Conservation (phyloP, 2,113 vertebrate genomes). For the Dolichallabes microphthalmus region DNA sequence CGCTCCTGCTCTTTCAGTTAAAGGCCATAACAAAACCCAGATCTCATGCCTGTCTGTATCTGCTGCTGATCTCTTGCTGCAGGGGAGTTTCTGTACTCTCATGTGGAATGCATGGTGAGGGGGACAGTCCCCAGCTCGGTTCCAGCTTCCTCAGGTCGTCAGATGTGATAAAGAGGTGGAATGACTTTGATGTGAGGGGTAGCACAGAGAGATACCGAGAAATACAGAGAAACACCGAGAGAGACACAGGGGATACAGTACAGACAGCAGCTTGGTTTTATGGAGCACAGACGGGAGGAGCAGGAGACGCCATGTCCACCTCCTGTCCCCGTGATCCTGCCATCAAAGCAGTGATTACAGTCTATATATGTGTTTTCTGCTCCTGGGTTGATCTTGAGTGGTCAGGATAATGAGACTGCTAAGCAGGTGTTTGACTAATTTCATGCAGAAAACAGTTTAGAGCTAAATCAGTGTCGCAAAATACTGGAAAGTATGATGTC, state of each 20-base stretch:
- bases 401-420: conserved; percentile 9
- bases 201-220: neutral
- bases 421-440: conserved; percentile 13
- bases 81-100: conserved; percentile 41
- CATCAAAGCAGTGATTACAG: conserved; percentile 52
- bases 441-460: neutral
- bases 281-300: conserved; percentile 54
- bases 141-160: conserved; percentile 44
- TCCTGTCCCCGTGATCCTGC: conserved; percentile 20
- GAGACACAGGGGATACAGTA: conserved; percentile 35
- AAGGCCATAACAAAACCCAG: conserved; percentile 44
- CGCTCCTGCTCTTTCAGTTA: conserved; percentile 30
- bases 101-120: conserved; percentile 25
- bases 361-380: conserved; percentile 15
- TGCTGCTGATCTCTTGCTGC: conserved; percentile 35
- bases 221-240: neutral
- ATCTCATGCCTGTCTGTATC: conserved; percentile 45
- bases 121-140: conserved; percentile 32
- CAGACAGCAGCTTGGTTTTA: conserved; percentile 56
- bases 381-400: conserved; percentile 3
- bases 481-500: neutral
- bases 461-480: too few species aligned
- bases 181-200: conserved; percentile 55
- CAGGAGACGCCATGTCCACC: conserved; percentile 52
- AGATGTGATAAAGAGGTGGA: conserved; percentile 49